Percentiles rank a stretch among this genome's conserved stretches.
These are phyloP conservation scores for Lithophane leautieri DNA, from an alignment of 2,888 invertebrate genomes.

Conservation along the genomic window DNA sequence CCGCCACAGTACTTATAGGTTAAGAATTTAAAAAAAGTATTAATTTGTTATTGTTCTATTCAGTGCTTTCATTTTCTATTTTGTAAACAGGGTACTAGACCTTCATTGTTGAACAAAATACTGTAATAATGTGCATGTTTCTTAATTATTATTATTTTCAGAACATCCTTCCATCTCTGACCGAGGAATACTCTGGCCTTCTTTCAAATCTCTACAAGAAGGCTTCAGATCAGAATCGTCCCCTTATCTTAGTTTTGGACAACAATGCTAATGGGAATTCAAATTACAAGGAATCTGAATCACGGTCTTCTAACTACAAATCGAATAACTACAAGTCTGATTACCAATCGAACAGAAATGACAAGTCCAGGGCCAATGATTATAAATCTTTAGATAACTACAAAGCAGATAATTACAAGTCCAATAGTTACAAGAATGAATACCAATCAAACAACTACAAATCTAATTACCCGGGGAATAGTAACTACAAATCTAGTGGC, in stretches of 20 bases:
- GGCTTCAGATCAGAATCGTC: slow-evolving; percentile 59
- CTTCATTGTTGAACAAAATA: too few relatives aligned
- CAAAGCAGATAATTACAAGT: background rate
- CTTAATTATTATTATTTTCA: slow-evolving; percentile 30
- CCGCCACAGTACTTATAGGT: too few relatives aligned
- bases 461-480: slow-evolving; percentile 18
- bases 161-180: slow-evolving; percentile 44
- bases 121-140: background rate
- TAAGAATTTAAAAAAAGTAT: background rate
- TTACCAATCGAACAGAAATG: slow-evolving; percentile 15
- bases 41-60: background rate
- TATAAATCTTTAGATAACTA: slow-evolving; percentile 9
- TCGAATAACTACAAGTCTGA: slow-evolving; percentile 30
- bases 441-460: slow-evolving; percentile 34
- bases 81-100: background rate
- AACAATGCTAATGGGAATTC: slow-evolving; percentile 38
- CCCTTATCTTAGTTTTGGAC: slow-evolving; percentile 56
- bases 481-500: slow-evolving; percentile 31
- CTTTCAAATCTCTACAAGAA: slow-evolving; percentile 56
- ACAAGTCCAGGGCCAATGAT: slow-evolving; percentile 15
- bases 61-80: background rate
- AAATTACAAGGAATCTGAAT: slow-evolving; percentile 20
- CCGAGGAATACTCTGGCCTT: slow-evolving; percentile 48
- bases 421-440: slow-evolving; percentile 1
- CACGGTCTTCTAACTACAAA: slow-evolving; percentile 17